Percentiles rank a stretch among this genome's conserved stretches.
Conservation (phyloP, 2,113 vertebrate species). For the Rutilus rutilus region DNA sequence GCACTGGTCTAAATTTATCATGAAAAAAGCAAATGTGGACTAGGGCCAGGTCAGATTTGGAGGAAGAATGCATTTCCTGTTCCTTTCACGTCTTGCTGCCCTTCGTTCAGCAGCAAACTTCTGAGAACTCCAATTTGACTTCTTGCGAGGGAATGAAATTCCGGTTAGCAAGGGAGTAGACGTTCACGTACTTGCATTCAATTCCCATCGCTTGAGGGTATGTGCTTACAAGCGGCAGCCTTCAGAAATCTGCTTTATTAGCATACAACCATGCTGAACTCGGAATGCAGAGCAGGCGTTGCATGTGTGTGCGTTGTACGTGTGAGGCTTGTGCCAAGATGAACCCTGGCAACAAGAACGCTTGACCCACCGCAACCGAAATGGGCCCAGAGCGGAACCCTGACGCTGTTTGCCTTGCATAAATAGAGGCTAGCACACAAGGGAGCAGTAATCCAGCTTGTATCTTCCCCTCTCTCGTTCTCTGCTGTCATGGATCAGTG, state of each 20-base stretch:
- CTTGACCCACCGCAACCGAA: neutral
- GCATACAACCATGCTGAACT: slow-evolving; percentile 36
- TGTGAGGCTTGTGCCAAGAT: slow-evolving; percentile 9
- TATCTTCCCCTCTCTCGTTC: neutral
- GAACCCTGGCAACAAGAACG: slow-evolving; percentile 23
- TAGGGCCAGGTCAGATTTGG: slow-evolving; percentile 39
- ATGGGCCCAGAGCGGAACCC: neutral
- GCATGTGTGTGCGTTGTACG: neutral
- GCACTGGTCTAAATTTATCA: slow-evolving; percentile 24
- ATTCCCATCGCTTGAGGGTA: slow-evolving; percentile 22
- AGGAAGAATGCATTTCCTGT: slow-evolving; percentile 32
- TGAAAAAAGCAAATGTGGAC: slow-evolving; percentile 22
- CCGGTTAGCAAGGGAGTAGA: neutral
- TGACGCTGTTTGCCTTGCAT: slow-evolving; percentile 37
- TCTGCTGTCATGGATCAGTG: slow-evolving; percentile 1
- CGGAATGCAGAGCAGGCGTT: slow-evolving; percentile 19
- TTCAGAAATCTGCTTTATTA: slow-evolving; percentile 37
- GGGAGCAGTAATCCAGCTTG: slow-evolving; percentile 36
- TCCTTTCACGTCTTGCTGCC: slow-evolving; percentile 9
- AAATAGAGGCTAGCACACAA: slow-evolving; percentile 32
- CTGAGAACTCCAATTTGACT: slow-evolving; percentile 12
- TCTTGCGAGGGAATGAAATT: slow-evolving; percentile 28
- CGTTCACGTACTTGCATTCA: neutral
- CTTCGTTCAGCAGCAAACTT: neutral
- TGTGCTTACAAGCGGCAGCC: slow-evolving; percentile 24